Base-by-base conservation (phyloP, 2,888 invertebrate species). In the Julus scandinavius region DNA sequence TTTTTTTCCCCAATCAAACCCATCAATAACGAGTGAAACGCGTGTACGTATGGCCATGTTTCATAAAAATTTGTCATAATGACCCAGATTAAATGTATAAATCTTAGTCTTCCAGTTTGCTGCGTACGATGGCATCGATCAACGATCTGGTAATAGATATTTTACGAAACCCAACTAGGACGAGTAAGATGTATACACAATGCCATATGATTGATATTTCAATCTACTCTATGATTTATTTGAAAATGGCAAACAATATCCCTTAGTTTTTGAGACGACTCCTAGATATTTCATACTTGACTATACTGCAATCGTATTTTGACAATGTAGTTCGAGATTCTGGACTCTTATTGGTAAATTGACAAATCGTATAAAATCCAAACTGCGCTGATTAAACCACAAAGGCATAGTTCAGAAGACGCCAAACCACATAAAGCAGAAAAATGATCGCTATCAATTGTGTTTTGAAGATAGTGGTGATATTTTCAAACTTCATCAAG, bases 1-100 rank as follows among this genome's bases (percentile, higher is more conserved):
- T 29, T 29, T 50, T 50, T 50, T 50, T 50, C 50, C 50, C 50
- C 50, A 50, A 58, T 17, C 58, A 17, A 58, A 17, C 15, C 58
- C 17, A 58, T 17, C 58, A 11, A 58, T 58, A 58, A 58, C 58
- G 17, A 58, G 58, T 58, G 58, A 58, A 58, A 17, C 58, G 58
- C 17, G n/a, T 29, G 29, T 29, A 29, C 17, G 63, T 9, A 5
- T 7, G 63, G 20, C 6, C 20, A 50, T 63, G 20, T 9, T 63
- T 20, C 20, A 63, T 20, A 15, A 63, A 54, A 63, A 58, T 63
- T 63, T 17, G 63, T 20, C 63, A 63, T 63, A 63, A 63, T 63
- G 63, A 20, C 63, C 63, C n/a, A n/a, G 63, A 63, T 63, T 63
- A 63, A 63, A 63, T 63, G 20, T 63, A 63, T 63, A 63, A 63